Percentiles rank a stretch among this genome's conserved stretches.
Evolutionary conservation across 2,888 invertebrate genomes (phyloP).

Genomic region (Leptinotarsa haldemani): DNA sequence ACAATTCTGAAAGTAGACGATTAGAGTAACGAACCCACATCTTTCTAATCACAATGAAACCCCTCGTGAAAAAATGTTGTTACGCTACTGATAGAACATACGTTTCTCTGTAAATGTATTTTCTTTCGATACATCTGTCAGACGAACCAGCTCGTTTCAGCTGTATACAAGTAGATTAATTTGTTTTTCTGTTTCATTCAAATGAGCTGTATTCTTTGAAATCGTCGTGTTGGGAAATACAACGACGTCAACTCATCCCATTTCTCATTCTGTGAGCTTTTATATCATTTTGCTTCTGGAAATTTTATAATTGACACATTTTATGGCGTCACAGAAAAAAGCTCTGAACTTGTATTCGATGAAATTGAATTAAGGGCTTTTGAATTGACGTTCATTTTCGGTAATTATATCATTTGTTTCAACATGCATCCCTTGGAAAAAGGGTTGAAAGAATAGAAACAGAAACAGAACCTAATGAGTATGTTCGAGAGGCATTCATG

Average conservation of each 20-base stretch:
- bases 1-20: too few species aligned
- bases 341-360: not conserved
- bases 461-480: too few species aligned
- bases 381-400: too few species aligned
- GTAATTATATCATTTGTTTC: too few species aligned
- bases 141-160: not conserved
- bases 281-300: not conserved
- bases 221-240: not conserved
- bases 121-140: slow-evolving; percentile 4
- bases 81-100: not conserved
- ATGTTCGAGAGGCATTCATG: too few species aligned
- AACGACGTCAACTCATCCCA: not conserved
- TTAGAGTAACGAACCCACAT: too few species aligned
- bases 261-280: too few species aligned
- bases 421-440: too few species aligned
- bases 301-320: not conserved
- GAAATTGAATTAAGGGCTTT: not conserved
- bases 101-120: too few species aligned
- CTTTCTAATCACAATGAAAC: too few species aligned
- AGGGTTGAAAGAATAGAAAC: too few species aligned
- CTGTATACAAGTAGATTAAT: not conserved
- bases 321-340: not conserved
- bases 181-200: not conserved
- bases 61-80: too few species aligned
- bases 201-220: slow-evolving; percentile 4